These are phyloP conservation scores for Zosterops hypoxanthus DNA, from an alignment of 2,113 vertebrate genomes.

Conservation along the genomic window DNA sequence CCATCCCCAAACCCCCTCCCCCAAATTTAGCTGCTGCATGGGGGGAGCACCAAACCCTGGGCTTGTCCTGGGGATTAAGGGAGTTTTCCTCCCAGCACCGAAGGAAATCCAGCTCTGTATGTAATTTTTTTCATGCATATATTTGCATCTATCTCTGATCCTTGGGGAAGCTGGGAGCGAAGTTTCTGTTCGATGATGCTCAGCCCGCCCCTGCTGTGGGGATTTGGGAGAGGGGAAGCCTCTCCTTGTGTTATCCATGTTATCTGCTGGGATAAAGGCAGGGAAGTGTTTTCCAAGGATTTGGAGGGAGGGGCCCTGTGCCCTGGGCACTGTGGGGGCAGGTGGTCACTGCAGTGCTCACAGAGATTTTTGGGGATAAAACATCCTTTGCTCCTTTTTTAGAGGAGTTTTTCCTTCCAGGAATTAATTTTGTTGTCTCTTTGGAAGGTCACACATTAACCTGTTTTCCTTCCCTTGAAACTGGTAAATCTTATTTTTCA, in stretches of 20 bases:
- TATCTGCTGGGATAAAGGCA: not conserved
- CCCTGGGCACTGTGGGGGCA: fast-evolving
- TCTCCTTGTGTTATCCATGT: fast-evolving
- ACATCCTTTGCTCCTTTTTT: not conserved
- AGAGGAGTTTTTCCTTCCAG: not conserved
- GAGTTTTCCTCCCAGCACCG: fast-evolving
- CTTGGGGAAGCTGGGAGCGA: not conserved
- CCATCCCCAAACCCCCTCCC: not conserved
- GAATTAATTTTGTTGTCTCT: not conserved
- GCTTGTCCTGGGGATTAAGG: not conserved
- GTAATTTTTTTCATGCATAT: not conserved
- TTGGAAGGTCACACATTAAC: not conserved
- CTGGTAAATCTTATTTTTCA: not conserved
- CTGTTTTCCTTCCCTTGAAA: not conserved
- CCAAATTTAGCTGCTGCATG: fast-evolving
- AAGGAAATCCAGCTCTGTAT: not conserved
- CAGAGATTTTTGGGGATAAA: fast-evolving
- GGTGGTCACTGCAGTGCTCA: not conserved
- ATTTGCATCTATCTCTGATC: not conserved
- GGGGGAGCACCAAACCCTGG: not conserved
- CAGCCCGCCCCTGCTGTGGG: fast-evolving
- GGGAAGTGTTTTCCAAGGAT: fast-evolving
- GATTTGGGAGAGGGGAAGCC: not conserved
- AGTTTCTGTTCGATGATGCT: not conserved
- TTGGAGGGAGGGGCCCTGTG: not conserved